phyloP scores from a whole-genome alignment of 2,888 invertebrate species.

The Chouioia cunea region DNA sequence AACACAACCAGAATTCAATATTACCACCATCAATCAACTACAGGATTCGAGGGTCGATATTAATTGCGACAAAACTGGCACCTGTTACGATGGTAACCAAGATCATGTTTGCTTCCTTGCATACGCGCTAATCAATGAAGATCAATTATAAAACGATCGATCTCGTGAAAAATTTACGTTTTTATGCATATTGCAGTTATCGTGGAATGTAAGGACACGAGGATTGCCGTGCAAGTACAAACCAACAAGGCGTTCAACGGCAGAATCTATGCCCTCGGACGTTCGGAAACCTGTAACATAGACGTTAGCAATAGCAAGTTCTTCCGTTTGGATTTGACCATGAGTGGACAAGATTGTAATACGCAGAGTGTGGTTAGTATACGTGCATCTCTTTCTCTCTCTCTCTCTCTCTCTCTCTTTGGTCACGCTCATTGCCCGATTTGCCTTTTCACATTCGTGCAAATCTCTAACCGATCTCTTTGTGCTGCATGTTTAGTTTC shows the following conservation, averaged over 20 bases:
- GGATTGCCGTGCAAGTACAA: conserved; percentile 91
- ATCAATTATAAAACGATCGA: not conserved
- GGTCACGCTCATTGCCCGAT: no score
- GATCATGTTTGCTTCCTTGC: conserved; percentile 68
- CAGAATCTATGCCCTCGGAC: conserved; percentile 91
- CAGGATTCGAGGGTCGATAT: conserved; percentile 70
- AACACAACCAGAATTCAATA: conserved; percentile 19
- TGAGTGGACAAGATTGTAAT: conserved; percentile 95
- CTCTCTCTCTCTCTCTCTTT: not conserved
- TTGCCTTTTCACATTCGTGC: no score
- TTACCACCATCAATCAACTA: conserved; percentile 20
- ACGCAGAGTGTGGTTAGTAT: conserved; percentile 92
- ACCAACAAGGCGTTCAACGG: conserved; percentile 96
- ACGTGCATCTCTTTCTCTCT: not conserved
- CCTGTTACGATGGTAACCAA: conserved; percentile 89
- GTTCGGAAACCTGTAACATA: conserved; percentile 95
- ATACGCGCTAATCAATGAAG: not conserved
- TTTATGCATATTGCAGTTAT: conserved; percentile 75
- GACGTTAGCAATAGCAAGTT: conserved; percentile 93
- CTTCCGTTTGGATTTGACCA: conserved; percentile 91
- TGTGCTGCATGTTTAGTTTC: no score
- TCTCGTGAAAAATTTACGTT: no score
- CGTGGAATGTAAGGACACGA: conserved; percentile 94
- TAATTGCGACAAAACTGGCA: conserved; percentile 94
- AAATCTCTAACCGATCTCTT: no score